Evolutionary conservation across 2,888 invertebrate genomes (phyloP).

Genomic region (Dyspetes luteomarginatus): DNA sequence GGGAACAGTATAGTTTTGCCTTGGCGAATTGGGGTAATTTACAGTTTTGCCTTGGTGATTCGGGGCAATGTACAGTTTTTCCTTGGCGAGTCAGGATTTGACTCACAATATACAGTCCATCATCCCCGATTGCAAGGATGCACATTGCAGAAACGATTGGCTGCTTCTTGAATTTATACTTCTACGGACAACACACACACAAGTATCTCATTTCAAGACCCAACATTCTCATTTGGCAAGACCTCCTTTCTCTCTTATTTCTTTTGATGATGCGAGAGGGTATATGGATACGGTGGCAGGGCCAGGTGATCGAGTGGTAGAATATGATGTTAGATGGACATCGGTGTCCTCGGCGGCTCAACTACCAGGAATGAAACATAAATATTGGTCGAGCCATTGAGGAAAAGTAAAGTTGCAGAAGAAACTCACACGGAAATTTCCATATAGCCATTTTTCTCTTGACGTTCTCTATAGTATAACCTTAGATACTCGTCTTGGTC

Average conservation of each 20-base stretch:
- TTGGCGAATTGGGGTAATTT: too few relatives aligned
- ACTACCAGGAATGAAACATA: conserved; percentile 78
- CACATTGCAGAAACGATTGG: too few relatives aligned
- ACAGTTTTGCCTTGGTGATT: too few relatives aligned
- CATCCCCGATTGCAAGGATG: too few relatives aligned
- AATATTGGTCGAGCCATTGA: conserved; percentile 76
- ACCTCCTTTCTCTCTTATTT: background rate
- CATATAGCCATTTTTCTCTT: conserved; percentile 28
- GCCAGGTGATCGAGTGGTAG: conserved; percentile 35
- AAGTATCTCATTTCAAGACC: background rate
- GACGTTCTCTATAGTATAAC: background rate
- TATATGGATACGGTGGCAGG: too few relatives aligned
- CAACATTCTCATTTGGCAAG: conserved; percentile 8
- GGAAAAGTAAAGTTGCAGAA: conserved; percentile 69
- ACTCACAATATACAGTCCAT: too few relatives aligned
- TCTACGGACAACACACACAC: too few relatives aligned
- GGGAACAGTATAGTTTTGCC: too few relatives aligned
- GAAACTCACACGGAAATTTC: conserved; percentile 42
- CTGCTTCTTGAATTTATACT: background rate
- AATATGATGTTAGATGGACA: conserved; percentile 65
- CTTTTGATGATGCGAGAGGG: conserved; percentile 12
- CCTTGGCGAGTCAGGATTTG: too few relatives aligned
- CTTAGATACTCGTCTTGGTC: background rate
- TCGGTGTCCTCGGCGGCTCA: conserved; percentile 68
- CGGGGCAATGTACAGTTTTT: too few relatives aligned